Conservation (phyloP, 2,888 invertebrate genomes). For the Eustalomyia histrio region DNA sequence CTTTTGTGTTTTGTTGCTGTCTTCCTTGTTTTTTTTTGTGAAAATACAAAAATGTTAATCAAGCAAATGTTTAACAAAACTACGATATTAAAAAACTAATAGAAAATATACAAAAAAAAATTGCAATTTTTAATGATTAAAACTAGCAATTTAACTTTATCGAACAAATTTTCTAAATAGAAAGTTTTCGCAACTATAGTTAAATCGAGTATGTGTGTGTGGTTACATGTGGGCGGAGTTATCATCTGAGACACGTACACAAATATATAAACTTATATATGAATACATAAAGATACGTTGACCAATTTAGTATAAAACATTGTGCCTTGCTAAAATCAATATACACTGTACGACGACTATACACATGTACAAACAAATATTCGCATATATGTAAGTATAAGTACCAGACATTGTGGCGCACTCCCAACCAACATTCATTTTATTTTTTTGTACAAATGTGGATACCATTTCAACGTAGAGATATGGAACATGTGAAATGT, state of each 20-base stretch:
- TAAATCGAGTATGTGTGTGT: slow-evolving; percentile 20
- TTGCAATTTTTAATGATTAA: slow-evolving; percentile 38
- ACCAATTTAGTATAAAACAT: slow-evolving; percentile 65
- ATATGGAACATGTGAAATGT: slow-evolving; percentile 63
- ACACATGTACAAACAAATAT: slow-evolving; percentile 25
- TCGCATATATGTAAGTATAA: slow-evolving; percentile 12
- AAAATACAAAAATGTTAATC: no score
- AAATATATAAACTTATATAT: slow-evolving; percentile 39
- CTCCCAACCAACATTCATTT: slow-evolving; percentile 61
- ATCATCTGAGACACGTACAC: slow-evolving; percentile 58
- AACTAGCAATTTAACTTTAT: slow-evolving; percentile 59
- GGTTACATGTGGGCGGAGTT: slow-evolving; percentile 51
- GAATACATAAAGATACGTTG: slow-evolving; percentile 60
- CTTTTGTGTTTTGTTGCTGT: no score
- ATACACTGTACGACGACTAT: slow-evolving; percentile 17
- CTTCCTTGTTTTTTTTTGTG: no score
- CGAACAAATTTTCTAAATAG: slow-evolving; percentile 51
- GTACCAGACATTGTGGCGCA: slow-evolving; percentile 63
- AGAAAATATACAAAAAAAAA: slow-evolving; percentile 46
- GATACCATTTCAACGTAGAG: slow-evolving; percentile 61
- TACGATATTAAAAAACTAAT: slow-evolving; percentile 2
- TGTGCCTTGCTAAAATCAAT: slow-evolving; percentile 64
- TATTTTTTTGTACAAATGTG: slow-evolving; percentile 59
- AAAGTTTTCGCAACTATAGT: slow-evolving; percentile 48
- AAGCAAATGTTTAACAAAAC: no score